Conservation (phyloP, 1,140 invertebrate genomes). For the Armadillidium nasatum region DNA sequence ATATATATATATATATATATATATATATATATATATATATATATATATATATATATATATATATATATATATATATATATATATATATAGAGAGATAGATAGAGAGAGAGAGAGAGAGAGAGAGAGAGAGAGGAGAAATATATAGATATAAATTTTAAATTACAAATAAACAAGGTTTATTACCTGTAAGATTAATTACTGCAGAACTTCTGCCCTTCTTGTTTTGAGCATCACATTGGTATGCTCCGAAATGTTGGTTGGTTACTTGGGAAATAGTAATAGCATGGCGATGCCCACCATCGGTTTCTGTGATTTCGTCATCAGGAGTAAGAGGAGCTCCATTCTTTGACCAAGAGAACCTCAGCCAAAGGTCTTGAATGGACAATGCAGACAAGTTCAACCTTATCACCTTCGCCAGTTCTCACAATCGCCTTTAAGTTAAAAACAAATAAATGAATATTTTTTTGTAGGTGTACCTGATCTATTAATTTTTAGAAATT, state of each 20-base stretch:
- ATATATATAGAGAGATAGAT: too few relatives aligned
- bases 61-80: too few relatives aligned
- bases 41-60: too few relatives aligned
- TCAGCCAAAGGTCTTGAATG: slow-evolving; percentile 36
- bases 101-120: too few relatives aligned
- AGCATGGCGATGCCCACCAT: slow-evolving; percentile 37
- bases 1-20: too few relatives aligned
- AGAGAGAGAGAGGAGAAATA: too few relatives aligned
- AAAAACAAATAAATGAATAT: background rate
- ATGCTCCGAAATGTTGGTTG: slow-evolving; percentile 38
- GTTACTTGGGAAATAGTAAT: slow-evolving; percentile 37
- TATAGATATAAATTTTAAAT: too few relatives aligned
- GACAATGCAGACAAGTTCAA: slow-evolving; percentile 40
- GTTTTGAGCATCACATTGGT: slow-evolving; percentile 40
- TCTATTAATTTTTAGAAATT: too few relatives aligned
- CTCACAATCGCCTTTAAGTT: slow-evolving; percentile 32
- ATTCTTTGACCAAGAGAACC: slow-evolving; percentile 24
- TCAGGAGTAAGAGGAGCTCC: slow-evolving; percentile 20
- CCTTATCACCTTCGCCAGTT: slow-evolving; percentile 39
- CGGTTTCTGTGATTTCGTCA: slow-evolving; percentile 28
- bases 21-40: too few relatives aligned
- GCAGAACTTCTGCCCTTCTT: background rate
- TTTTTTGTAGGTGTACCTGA: too few relatives aligned
- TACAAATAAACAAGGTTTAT: background rate
- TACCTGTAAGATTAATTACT: background rate